phyloP scores from a whole-genome alignment of 2,888 invertebrate genomes.

The Aplocera efformata region DNA sequence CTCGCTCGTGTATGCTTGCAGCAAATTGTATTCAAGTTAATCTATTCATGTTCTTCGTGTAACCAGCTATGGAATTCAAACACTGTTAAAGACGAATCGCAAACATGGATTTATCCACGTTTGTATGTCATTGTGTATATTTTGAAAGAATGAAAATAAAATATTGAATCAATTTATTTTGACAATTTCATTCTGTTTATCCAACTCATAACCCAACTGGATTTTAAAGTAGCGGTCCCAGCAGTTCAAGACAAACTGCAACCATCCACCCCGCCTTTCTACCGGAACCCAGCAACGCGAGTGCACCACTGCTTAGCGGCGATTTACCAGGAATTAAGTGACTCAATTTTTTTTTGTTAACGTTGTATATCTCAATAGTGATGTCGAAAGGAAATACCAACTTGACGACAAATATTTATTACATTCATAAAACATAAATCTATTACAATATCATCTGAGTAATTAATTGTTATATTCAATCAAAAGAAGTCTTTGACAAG shows the following conservation, averaged over 20 bases:
- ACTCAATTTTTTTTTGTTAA: too few species aligned
- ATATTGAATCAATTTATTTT: slow-evolving; percentile 67
- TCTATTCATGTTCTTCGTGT: slow-evolving; percentile 74
- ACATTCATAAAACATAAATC: slow-evolving; percentile 20
- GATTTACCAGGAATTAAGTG: too few species aligned
- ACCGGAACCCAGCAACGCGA: too few species aligned
- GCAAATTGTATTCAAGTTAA: slow-evolving; percentile 60
- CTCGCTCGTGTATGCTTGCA: slow-evolving; percentile 50
- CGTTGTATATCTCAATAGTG: neutral
- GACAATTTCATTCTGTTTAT: slow-evolving; percentile 32
- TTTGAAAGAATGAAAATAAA: slow-evolving; percentile 79
- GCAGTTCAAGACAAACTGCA: too few species aligned
- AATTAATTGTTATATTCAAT: slow-evolving; percentile 23
- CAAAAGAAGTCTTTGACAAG: slow-evolving; percentile 27
- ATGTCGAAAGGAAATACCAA: neutral
- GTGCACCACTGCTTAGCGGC: too few species aligned
- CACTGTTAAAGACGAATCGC: slow-evolving; percentile 69
- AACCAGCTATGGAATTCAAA: slow-evolving; percentile 72
- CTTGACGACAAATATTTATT: slow-evolving; percentile 19
- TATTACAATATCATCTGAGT: slow-evolving; percentile 20
- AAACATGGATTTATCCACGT: slow-evolving; percentile 65
- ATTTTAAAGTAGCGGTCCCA: too few species aligned
- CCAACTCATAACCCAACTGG: too few species aligned
- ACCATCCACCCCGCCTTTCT: too few species aligned
- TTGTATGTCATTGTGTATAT: slow-evolving; percentile 78